Conservation (phyloP, 2,888 invertebrate genomes). For the Therioaphis trifolii region DNA sequence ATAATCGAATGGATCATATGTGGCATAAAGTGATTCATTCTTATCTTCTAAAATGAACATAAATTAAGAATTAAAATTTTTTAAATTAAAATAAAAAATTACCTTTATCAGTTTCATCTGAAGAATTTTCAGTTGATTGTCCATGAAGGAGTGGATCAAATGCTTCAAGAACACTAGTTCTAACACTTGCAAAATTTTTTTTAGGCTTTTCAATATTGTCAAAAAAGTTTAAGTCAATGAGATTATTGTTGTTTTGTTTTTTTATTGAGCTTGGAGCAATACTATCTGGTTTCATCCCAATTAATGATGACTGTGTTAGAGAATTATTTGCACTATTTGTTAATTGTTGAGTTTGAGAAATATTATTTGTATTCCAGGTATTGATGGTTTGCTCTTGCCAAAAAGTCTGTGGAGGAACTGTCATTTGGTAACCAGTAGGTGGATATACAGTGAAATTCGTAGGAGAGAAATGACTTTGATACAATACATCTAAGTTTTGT, state of each 20-base stretch:
- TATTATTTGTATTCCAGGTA: constrained; percentile 37
- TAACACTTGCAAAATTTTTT: constrained; percentile 68
- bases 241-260: constrained; percentile 72
- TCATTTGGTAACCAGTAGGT: constrained; percentile 52
- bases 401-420: constrained; percentile 47
- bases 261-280: constrained; percentile 69
- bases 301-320: not conserved
- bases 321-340: constrained; percentile 11
- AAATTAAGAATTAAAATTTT: not conserved
- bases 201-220: constrained; percentile 41
- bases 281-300: constrained; percentile 13
- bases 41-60: constrained; percentile 33
- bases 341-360: constrained; percentile 20
- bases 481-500: constrained; percentile 52
- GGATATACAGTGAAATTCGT: constrained; percentile 31
- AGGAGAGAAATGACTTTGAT: constrained; percentile 28
- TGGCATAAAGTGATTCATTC: constrained; percentile 74
- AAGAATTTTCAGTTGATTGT: not conserved
- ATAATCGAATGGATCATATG: constrained; percentile 83
- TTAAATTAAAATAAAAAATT: constrained; percentile 19
- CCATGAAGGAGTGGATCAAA: constrained; percentile 84
- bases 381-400: constrained; percentile 16
- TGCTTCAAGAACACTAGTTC: constrained; percentile 83
- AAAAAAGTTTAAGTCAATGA: constrained; percentile 72
- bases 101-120: constrained; percentile 22